Evolutionary conservation across 2,113 vertebrate species (phyloP), one percentile per base, ranked within the genome.

Genomic region (Engystomops pustulosus): DNA sequence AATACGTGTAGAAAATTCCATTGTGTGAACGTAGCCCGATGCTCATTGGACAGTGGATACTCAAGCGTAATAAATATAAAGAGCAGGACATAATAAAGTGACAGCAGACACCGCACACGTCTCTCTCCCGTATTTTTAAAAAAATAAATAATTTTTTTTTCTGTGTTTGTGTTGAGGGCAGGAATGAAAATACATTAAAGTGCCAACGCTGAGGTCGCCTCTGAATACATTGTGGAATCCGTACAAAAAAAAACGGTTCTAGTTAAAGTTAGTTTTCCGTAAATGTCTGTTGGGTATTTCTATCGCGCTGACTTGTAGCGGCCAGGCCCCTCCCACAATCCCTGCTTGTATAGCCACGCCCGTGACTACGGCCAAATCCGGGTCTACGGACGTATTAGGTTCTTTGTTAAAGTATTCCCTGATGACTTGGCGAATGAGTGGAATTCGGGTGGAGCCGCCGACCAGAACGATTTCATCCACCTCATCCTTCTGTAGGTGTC

Each of bases 381-480:
- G 98, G 89, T 99, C 97, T 44, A 99, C 96, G 0, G 96, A 97
- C 0, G 96, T 99, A 91, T 99, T 99, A 7, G 97, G 97, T 6
- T 98, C 94, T 91, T 98, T 99, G 51, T 94, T 94, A 87, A 99
- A 99, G 90, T 94, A 99, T 79, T 98, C 93, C 2, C 30, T 90
- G 87, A 99, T 98, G 75, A 99, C 93, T 84, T 90, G 90, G 47
- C 96, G 94, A 86, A 99, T 97, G 18, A 91, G 93, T 0, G 98
- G 98, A 87, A 99, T 99, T 68, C 98, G 93, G 0, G 98, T 99
- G 41, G 98, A 99, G 0, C 98, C 98, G 3, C 98, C 98, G 0
- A 99, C 98, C 72, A 99, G 90, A 25, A 99, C 98, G 0, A 99
- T 94, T 89, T 98, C 97, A 67, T 99, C 97, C 69, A 99, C 96